These are phyloP conservation scores for Cotesia glomerata DNA, from an alignment of 1,140 invertebrate genomes.

Conservation along the genomic window DNA sequence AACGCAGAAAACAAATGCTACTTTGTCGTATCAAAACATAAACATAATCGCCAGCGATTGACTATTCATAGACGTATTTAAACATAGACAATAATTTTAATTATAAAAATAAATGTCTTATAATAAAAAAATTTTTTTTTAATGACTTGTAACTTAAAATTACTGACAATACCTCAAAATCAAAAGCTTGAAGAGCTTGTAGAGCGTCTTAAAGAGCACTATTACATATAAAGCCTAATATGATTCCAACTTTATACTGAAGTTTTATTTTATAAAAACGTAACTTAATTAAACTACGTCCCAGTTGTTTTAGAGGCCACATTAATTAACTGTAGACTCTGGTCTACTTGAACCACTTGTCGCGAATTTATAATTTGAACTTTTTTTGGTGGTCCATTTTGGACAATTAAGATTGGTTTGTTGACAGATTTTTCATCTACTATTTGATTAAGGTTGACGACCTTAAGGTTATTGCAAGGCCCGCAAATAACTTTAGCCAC, in stretches of 20 bases:
- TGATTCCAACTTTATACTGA: not conserved
- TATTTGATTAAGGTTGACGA: conserved; percentile 39
- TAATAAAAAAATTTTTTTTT: too few species aligned
- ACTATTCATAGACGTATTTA: too few species aligned
- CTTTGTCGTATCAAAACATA: too few species aligned
- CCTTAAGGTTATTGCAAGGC: conserved; percentile 37
- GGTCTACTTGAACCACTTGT: conserved; percentile 47
- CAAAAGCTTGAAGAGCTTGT: too few species aligned
- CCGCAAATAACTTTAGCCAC: conserved; percentile 28
- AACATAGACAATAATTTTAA: too few species aligned
- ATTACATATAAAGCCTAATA: too few species aligned
- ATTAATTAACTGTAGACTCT: conserved; percentile 44
- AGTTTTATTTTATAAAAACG: not conserved
- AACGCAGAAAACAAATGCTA: too few species aligned
- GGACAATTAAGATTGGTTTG: conserved; percentile 44
- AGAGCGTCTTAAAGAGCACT: too few species aligned
- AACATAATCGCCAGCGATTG: too few species aligned
- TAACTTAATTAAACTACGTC: not conserved
- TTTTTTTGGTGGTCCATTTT: conserved; percentile 33
- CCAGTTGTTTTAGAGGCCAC: conserved; percentile 40
- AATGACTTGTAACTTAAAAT: too few species aligned
- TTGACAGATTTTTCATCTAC: not conserved
- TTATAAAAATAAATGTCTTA: too few species aligned
- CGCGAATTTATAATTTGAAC: conserved; percentile 26
- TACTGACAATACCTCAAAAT: too few species aligned